phyloP scores from a whole-genome alignment of 2,888 invertebrate species.

The Griposia aprilina region DNA sequence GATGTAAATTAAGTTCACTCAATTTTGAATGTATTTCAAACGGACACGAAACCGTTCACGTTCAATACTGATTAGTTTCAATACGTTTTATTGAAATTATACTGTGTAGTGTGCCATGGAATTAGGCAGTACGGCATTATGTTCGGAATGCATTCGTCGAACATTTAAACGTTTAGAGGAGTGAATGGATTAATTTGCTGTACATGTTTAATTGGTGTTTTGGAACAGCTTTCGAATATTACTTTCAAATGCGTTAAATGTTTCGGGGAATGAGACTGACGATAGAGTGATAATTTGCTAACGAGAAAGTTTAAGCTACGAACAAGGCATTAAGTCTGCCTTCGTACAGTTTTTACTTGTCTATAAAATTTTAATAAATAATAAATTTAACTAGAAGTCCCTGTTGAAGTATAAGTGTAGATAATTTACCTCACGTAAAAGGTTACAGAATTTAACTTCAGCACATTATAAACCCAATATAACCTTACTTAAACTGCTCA shows the following conservation, averaged over 20 bases:
- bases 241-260: not conserved
- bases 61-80: slow-evolving; percentile 48
- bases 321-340: not conserved
- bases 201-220: slow-evolving; percentile 16
- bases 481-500: slow-evolving; percentile 30
- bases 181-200: slow-evolving; percentile 36
- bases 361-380: not conserved
- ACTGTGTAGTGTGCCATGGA: slow-evolving; percentile 33
- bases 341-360: not conserved
- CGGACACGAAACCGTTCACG: slow-evolving; percentile 13
- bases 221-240: slow-evolving; percentile 5
- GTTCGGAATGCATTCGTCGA: slow-evolving; percentile 25
- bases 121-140: slow-evolving; percentile 20
- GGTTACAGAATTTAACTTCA: slow-evolving; percentile 8
- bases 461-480: slow-evolving; percentile 12
- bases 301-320: not conserved
- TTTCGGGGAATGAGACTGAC: not conserved
- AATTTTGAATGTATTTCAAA: slow-evolving; percentile 53
- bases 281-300: not conserved
- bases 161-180: slow-evolving; percentile 17
- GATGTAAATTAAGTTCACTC: slow-evolving; percentile 51
- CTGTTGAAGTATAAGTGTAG: not conserved
- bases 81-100: slow-evolving; percentile 63
- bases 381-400: not conserved
- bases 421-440: not conserved